Evolutionary conservation across 2,113 vertebrate genomes (phyloP).

Genomic region (Hippolais icterina): DNA sequence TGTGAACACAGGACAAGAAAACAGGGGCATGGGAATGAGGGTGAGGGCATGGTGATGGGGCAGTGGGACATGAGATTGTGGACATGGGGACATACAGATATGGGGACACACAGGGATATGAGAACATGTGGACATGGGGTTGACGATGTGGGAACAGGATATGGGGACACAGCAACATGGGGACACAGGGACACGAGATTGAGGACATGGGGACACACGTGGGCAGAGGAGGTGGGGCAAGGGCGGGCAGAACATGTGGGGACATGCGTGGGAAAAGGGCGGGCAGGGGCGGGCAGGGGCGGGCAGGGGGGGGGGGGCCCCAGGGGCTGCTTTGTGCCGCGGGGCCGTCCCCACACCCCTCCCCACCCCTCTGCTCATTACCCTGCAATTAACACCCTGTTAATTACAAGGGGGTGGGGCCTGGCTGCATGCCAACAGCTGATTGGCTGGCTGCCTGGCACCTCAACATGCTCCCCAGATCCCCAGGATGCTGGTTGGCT

Average conservation of each 20-base stretch:
- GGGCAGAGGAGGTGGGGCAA: not conserved
- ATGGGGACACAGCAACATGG: not conserved
- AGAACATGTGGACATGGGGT: not conserved
- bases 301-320: not conserved
- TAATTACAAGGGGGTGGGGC: conserved; percentile 28
- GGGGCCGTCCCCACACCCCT: not conserved
- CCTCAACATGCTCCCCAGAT: not conserved
- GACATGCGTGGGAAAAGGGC: not conserved
- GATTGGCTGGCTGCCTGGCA: not conserved
- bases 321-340: not conserved
- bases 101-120: not conserved
- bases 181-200: not conserved
- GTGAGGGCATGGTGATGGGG: not conserved
- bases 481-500: not conserved
- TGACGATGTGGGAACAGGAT: not conserved
- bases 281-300: not conserved
- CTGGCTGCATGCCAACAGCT: not conserved
- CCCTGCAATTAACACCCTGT: conserved; percentile 35
- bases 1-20: not conserved
- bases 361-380: not conserved
- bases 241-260: not conserved
- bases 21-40: not conserved
- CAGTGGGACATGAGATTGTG: not conserved
- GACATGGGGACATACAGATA: no score
- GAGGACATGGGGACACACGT: not conserved